phyloP scores from a whole-genome alignment of 2,888 invertebrate species.

The Megaustenia siamemsis region DNA sequence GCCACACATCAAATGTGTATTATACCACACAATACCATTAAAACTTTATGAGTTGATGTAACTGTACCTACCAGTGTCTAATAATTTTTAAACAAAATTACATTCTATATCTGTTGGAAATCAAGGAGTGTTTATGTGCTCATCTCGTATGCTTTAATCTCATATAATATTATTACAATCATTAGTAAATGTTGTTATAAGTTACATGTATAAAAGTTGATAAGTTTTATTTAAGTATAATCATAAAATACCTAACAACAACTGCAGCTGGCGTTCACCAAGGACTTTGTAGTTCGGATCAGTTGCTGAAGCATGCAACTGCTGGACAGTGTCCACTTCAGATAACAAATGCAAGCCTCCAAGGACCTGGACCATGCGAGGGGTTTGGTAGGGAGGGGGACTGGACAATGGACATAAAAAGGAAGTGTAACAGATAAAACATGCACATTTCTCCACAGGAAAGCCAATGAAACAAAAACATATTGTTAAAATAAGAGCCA shows the following conservation, averaged over 20 bases:
- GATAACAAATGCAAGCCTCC: constrained; percentile 30
- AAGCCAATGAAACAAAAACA: neutral
- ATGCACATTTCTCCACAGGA: neutral
- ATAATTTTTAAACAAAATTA: too few relatives aligned
- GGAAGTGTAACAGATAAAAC: neutral
- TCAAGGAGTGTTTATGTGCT: too few relatives aligned
- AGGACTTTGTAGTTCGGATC: constrained; percentile 5
- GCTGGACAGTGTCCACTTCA: neutral
- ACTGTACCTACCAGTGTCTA: too few relatives aligned
- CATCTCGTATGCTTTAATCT: too few relatives aligned
- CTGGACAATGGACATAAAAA: constrained; percentile 52
- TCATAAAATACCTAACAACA: constrained; percentile 43
- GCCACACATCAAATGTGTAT: too few relatives aligned
- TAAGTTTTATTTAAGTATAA: too few relatives aligned
- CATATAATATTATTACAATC: too few relatives aligned
- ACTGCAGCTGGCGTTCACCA: constrained; percentile 36
- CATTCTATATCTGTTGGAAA: too few relatives aligned
- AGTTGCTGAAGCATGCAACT: constrained; percentile 35
- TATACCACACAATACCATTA: too few relatives aligned
- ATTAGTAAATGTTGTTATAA: too few relatives aligned
- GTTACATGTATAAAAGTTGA: too few relatives aligned
- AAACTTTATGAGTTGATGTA: too few relatives aligned
- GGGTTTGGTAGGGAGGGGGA: constrained; percentile 68
- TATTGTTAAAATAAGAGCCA: neutral
- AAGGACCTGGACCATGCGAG: constrained; percentile 46